phyloP scores from a whole-genome alignment of 2,113 vertebrate species.

The Dromiciops gliroides region DNA sequence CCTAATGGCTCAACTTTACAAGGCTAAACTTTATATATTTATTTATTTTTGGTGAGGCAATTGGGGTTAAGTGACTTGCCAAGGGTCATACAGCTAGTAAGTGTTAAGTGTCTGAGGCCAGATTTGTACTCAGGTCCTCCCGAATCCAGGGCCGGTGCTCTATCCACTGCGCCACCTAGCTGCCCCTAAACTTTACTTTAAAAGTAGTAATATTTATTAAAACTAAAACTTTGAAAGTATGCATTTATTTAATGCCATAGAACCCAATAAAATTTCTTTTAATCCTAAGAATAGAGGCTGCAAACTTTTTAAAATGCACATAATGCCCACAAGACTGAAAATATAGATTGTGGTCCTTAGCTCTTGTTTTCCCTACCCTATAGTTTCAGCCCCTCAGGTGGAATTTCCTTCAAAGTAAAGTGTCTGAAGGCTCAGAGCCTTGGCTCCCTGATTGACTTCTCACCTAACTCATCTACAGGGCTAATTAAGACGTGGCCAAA shows the following conservation, averaged over 20 bases:
- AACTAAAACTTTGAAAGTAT: slow-evolving; percentile 6
- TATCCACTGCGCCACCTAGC: too few species aligned
- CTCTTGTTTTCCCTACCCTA: slow-evolving; percentile 60
- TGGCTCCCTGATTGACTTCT: slow-evolving; percentile 77
- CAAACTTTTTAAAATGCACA: slow-evolving; percentile 46
- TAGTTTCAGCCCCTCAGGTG: slow-evolving; percentile 57
- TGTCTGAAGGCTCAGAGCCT: slow-evolving; percentile 75
- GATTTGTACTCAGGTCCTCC: too few species aligned
- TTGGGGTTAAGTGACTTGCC: too few species aligned
- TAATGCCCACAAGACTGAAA: slow-evolving; percentile 28
- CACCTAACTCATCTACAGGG: slow-evolving; percentile 73
- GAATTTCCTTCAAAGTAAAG: slow-evolving; percentile 54
- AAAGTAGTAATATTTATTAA: neutral
- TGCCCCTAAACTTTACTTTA: neutral
- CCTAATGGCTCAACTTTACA: neutral
- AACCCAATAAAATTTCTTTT: neutral
- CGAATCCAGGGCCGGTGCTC: too few species aligned
- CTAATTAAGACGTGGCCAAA: slow-evolving; percentile 84
- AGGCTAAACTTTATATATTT: too few species aligned
- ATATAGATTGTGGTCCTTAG: slow-evolving; percentile 53
- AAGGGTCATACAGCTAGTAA: too few species aligned
- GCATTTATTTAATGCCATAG: slow-evolving; percentile 44
- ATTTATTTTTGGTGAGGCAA: too few species aligned
- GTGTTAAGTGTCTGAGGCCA: too few species aligned
- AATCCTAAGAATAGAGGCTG: slow-evolving; percentile 45